Conservation (phyloP, 2,888 invertebrate genomes). For the Lathronympha strigana region DNA sequence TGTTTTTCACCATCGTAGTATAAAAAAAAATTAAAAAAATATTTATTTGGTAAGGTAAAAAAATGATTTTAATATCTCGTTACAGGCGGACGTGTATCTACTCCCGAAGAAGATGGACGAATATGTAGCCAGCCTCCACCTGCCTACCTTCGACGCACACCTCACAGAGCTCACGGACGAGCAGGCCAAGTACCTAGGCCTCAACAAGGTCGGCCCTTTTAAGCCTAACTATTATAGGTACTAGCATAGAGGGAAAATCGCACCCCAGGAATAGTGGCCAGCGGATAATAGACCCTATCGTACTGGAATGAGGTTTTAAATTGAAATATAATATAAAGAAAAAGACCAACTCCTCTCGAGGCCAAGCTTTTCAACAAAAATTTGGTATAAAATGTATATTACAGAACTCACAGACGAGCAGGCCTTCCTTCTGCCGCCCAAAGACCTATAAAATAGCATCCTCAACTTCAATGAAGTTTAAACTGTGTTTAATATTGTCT, state of each 20-base stretch:
- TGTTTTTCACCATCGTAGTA: too few relatives aligned
- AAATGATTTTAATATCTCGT: neutral
- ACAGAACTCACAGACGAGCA: too few relatives aligned
- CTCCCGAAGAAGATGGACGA: conserved; percentile 99
- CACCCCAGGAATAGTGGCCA: neutral
- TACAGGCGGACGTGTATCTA: conserved; percentile 95
- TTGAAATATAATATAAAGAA: neutral
- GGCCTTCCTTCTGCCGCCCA: too few relatives aligned
- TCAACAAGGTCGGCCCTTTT: conserved; percentile 99
- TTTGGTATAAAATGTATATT: too few relatives aligned
- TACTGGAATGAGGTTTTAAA: neutral
- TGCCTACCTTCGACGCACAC: conserved; percentile 98
- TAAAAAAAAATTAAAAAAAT: too few relatives aligned
- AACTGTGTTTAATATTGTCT: too few relatives aligned
- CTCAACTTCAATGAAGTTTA: too few relatives aligned
- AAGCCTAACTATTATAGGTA: conserved; percentile 99
- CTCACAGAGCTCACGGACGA: conserved; percentile 98
- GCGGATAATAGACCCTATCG: neutral
- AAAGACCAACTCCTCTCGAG: too few relatives aligned
- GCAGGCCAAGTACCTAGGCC: conserved; percentile 98
- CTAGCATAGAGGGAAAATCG: conserved; percentile 54
- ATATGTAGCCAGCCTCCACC: conserved; percentile 98
- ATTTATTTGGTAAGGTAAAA: too few relatives aligned
- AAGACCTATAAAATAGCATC: too few relatives aligned
- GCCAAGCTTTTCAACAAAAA: too few relatives aligned